Conservation (phyloP, 2,113 vertebrate genomes). For the Pelecanoides urinatrix region DNA sequence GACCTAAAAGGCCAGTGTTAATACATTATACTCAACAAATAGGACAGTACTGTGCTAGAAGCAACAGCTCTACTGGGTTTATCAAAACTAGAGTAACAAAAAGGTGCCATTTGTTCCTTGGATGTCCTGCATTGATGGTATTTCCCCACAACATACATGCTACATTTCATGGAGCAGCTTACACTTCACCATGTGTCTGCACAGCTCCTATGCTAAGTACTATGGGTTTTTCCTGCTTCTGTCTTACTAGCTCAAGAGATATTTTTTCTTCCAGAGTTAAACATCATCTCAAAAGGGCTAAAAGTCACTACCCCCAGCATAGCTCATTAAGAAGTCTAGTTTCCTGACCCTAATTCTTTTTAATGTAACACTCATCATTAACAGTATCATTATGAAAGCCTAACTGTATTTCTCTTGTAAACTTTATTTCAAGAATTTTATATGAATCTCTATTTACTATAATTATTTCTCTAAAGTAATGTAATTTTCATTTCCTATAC, state of each 20-base stretch:
- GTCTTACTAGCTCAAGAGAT: neutral
- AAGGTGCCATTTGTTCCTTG: accelerated
- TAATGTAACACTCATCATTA: neutral
- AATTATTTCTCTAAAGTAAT: neutral
- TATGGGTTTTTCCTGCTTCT: neutral
- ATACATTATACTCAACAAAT: neutral
- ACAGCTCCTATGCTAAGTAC: neutral
- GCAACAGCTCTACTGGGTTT: neutral
- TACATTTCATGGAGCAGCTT: neutral
- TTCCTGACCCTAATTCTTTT: neutral
- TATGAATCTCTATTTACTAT: neutral
- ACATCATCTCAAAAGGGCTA: neutral
- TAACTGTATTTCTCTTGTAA: neutral
- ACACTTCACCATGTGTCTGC: neutral
- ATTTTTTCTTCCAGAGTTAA: neutral
- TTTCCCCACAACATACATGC: neutral
- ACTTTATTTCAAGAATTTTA: neutral
- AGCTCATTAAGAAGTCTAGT: neutral
- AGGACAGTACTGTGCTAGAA: neutral
- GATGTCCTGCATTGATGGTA: neutral
- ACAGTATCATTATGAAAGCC: neutral
- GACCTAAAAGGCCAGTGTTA: neutral
- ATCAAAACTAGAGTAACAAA: neutral
- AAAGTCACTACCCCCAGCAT: neutral
- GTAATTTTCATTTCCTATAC: neutral